Evolutionary conservation across 2,113 vertebrate species (phyloP), one percentile per base, ranked within the genome.

Genomic region (Salvelinus alpinus): DNA sequence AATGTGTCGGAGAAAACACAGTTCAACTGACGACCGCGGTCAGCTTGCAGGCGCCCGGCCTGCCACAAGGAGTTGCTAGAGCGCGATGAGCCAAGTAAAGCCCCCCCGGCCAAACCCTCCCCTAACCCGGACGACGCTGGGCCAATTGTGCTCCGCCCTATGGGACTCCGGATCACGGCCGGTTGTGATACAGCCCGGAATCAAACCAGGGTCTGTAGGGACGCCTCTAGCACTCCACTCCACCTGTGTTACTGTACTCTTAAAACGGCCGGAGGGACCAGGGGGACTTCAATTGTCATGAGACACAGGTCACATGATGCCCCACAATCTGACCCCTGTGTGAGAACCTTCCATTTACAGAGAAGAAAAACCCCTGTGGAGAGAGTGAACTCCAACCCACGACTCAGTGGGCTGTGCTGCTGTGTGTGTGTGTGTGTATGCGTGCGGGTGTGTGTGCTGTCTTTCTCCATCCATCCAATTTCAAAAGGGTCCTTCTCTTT

Each of bases 281-380:
- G 34, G 47, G 71, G 77, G 68, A 48, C 78, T 51, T 70, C 60
- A 65, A 27, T 84, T 77, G 78, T 85, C 84, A 86, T 64, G 72
- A 78, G 75, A 87, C 71, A 64, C 16, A 25, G 76, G 83, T 87
- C 82, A 82, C 71, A 51, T 82, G 84, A 78, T 44, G 72, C 31
- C 84, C 79, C 78, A 78, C 74, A 72, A 18, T 38, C 77, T 73
- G 77, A 78, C 72, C 78, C 80, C 83, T 86, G 86, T 66, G 75
- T 81, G 78, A 78, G 68, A 66, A 76, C 71, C 82, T 72, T 69
- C 68, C 73, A 62, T 73, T 83, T 66, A 78, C 75, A 75, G 69
- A 34, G 75, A 78, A 75, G 80, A 74, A 69, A 73, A 79, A 48
- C n/a, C 64, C 73, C 27, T 13, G 38, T 86, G 83, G 80, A 75